Evolutionary conservation across 2,797 vertebrate genomes (phyloP), one percentile per base, ranked within the genome.

Genomic region (Aldrovandia affinis): DNA sequence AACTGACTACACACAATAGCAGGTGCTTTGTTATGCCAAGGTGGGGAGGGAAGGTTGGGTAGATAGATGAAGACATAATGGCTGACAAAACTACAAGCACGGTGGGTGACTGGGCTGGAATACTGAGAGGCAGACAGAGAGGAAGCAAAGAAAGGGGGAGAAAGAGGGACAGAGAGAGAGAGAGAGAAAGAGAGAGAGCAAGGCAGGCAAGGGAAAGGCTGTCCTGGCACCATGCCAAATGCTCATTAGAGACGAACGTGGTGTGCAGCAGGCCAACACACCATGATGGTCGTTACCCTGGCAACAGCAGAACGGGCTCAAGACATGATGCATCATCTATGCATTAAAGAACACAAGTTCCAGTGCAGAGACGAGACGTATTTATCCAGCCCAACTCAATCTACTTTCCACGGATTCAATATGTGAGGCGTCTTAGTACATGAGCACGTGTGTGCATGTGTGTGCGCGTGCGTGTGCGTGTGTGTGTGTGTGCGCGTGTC

Each of bases 251-350:
- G 86, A 86, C 39, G 81, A 86, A 86, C 30, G 25, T 10, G 81
- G 87, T 87, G 87, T 28, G 28, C 89, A 86, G 88, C 63, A 82
- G 85, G 93, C 89, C 91, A 91, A 92, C 90, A 87, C 93, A n/a
- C n/a, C n/a, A n/a, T n/a, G 93, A 94, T 89, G 92, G 91, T 94
- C 91, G 95, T 96, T 85, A 75, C 96, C 93, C 94, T 94, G 92
- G 96, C 93, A 97, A 96, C 94, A 77, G 90, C 78, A 88, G 95
- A 93, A 92, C 88, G 87, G 93, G 92, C 92, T 86, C 93, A 91
- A 92, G 93, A 92, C 90, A 90, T 88, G 86, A 91, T 92, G 94
- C 92, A 85, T 93, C 93, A 92, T 80, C 75, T 73, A n/a, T 73
- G 81, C 36, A 68, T 79, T 85, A 79, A 85, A 83, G 77, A 83